Conservation (phyloP, 1,140 invertebrate species). For the Latrodectus geometricus region DNA sequence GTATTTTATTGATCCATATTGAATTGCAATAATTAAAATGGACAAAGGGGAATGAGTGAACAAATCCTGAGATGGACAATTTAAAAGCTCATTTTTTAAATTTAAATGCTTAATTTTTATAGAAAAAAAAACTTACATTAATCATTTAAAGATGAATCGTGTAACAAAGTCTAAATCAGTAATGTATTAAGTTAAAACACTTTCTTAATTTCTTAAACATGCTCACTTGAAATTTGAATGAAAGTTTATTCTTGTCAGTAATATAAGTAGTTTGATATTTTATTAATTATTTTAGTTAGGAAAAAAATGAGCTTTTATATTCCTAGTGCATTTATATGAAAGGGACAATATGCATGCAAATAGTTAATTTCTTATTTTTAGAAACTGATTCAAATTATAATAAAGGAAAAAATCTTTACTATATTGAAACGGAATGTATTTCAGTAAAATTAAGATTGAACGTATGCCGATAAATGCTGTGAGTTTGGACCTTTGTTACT, state of each 20-base stretch:
- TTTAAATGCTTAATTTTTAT: not conserved
- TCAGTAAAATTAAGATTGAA: not conserved
- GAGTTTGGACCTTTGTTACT: not conserved
- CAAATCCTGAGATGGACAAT: not conserved
- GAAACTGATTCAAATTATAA: too few relatives aligned
- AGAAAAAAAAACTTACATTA: not conserved
- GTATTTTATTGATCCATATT: constrained; percentile 15
- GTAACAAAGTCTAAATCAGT: too few relatives aligned
- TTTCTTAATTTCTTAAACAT: too few relatives aligned
- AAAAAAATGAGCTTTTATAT: not conserved
- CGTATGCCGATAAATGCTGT: constrained; percentile 40
- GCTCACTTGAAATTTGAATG: too few relatives aligned
- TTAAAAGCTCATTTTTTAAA: constrained; percentile 4
- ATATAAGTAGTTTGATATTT: too few relatives aligned
- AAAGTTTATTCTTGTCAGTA: too few relatives aligned
- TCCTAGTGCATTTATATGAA: too few relatives aligned
- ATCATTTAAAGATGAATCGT: not conserved
- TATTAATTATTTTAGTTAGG: too few relatives aligned
- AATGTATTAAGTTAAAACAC: too few relatives aligned
- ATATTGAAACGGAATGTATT: not conserved
- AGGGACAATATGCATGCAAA: too few relatives aligned
- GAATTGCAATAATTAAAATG: constrained; percentile 18
- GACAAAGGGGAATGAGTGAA: not conserved
- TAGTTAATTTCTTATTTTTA: too few relatives aligned
- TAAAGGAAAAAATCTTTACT: too few relatives aligned